phyloP scores from a whole-genome alignment of 2,797 vertebrate species.

The Anguilla obscura region DNA sequence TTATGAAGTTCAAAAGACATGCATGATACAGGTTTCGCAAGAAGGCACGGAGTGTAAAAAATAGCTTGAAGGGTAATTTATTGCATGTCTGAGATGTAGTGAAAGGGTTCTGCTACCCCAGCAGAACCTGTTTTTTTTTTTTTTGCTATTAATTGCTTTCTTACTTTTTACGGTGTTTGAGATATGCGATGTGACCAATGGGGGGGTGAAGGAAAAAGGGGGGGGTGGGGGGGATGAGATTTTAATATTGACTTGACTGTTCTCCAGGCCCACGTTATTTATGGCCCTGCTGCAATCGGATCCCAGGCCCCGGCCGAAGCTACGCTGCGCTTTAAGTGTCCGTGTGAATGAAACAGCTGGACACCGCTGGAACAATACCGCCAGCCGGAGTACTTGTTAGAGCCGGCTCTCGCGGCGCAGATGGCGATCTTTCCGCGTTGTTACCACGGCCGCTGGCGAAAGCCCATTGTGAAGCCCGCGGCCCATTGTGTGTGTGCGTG shows the following conservation, averaged over 20 bases:
- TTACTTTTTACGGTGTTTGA: slow-evolving; percentile 48
- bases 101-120: slow-evolving; percentile 53
- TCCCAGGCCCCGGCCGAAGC: slow-evolving; percentile 52
- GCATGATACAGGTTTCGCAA: slow-evolving; percentile 59
- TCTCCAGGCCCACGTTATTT: slow-evolving; percentile 58
- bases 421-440: slow-evolving; percentile 20
- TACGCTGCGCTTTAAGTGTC: slow-evolving; percentile 51
- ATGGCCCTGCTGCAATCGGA: slow-evolving; percentile 52
- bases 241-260: slow-evolving; percentile 54
- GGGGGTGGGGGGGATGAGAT: slow-evolving; percentile 34
- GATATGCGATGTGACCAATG: slow-evolving; percentile 47
- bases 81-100: slow-evolving; percentile 51
- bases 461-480: slow-evolving; percentile 66
- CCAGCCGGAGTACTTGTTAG: slow-evolving; percentile 55
- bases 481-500: slow-evolving; percentile 54
- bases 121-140: slow-evolving; percentile 56
- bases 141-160: slow-evolving; percentile 50
- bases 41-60: slow-evolving; percentile 61
- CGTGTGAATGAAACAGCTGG: slow-evolving; percentile 66
- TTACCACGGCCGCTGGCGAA: slow-evolving; percentile 62
- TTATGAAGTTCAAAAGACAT: slow-evolving; percentile 70
- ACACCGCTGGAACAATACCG: slow-evolving; percentile 53
- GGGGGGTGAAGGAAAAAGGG: slow-evolving; percentile 36
- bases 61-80: slow-evolving; percentile 65
- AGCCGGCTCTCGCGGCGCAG: slow-evolving; percentile 42